phyloP scores from a whole-genome alignment of 2,797 vertebrate species.

The Steatocranus sp. region DNA sequence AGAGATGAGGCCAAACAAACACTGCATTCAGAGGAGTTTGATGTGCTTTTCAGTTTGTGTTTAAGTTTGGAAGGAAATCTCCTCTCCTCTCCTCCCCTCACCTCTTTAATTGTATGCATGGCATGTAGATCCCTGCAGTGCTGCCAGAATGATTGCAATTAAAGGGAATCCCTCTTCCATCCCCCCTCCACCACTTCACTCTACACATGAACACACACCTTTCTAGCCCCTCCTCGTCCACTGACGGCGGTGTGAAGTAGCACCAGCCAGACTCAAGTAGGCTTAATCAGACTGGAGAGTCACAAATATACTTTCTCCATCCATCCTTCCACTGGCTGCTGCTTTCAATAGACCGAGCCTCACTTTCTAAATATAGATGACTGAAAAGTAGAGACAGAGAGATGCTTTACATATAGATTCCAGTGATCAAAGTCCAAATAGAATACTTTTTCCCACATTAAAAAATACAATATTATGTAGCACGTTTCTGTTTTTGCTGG shows the following conservation, averaged over 20 bases:
- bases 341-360: not conserved
- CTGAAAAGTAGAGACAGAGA: not conserved
- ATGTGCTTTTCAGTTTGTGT: not conserved
- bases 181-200: slow-evolving; percentile 12
- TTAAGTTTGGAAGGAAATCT: not conserved
- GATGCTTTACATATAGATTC: slow-evolving; percentile 8
- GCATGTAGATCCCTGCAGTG: slow-evolving; percentile 67
- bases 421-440: not conserved
- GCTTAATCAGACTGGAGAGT: slow-evolving; percentile 70
- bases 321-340: slow-evolving; percentile 1
- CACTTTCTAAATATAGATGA: not conserved
- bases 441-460: not conserved
- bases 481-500: not conserved
- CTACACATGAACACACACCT: slow-evolving; percentile 1
- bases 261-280: slow-evolving; percentile 58
- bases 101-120: slow-evolving; percentile 62
- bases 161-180: slow-evolving; percentile 67
- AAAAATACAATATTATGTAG: not conserved
- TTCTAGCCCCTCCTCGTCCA: slow-evolving; percentile 6
- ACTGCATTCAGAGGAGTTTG: not conserved
- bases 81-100: not conserved
- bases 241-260: slow-evolving; percentile 47
- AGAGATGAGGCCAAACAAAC: not conserved
- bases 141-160: slow-evolving; percentile 79
- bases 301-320: slow-evolving; percentile 35